Evolutionary conservation across 2,888 invertebrate species (phyloP).

Genomic region (Netelia melanura): DNA sequence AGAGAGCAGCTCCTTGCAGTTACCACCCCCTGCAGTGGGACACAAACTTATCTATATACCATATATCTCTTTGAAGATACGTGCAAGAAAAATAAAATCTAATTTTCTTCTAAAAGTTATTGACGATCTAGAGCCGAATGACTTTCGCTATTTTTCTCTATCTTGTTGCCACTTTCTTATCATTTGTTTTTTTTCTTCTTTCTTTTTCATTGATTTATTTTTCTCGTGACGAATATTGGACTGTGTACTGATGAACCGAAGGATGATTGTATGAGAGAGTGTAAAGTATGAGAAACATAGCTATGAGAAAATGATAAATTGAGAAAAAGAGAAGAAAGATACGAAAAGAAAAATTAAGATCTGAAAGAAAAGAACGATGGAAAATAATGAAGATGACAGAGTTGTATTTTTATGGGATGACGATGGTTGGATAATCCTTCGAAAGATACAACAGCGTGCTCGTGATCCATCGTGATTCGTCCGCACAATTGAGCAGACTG

Average conservation of each 20-base stretch:
- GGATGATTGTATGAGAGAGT: slow-evolving; percentile 34
- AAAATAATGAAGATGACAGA: not conserved
- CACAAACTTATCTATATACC: slow-evolving; percentile 85
- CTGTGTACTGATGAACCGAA: slow-evolving; percentile 60
- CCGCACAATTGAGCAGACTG: not conserved
- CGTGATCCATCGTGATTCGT: not conserved
- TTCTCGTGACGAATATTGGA: slow-evolving; percentile 26
- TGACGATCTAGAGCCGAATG: slow-evolving; percentile 57
- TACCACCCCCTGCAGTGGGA: slow-evolving; percentile 85
- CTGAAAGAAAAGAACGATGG: slow-evolving; percentile 5
- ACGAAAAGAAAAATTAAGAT: not conserved
- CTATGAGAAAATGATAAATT: slow-evolving; percentile 50
- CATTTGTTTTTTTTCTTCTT: not conserved
- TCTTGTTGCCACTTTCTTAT: slow-evolving; percentile 5
- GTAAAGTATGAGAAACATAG: slow-evolving; percentile 37
- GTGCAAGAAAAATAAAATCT: slow-evolving; percentile 62
- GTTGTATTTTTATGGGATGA: not conserved
- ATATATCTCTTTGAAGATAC: slow-evolving; percentile 77
- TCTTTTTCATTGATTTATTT: slow-evolving; percentile 8
- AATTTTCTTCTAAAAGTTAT: slow-evolving; percentile 62
- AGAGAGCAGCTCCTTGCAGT: slow-evolving; percentile 85
- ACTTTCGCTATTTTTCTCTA: slow-evolving; percentile 21
- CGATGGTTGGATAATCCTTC: not conserved
- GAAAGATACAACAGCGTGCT: not conserved
- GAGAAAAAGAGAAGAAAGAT: not conserved